phyloP scores from a whole-genome alignment of 2,888 invertebrate species.

The Scaptomyza parva region DNA sequence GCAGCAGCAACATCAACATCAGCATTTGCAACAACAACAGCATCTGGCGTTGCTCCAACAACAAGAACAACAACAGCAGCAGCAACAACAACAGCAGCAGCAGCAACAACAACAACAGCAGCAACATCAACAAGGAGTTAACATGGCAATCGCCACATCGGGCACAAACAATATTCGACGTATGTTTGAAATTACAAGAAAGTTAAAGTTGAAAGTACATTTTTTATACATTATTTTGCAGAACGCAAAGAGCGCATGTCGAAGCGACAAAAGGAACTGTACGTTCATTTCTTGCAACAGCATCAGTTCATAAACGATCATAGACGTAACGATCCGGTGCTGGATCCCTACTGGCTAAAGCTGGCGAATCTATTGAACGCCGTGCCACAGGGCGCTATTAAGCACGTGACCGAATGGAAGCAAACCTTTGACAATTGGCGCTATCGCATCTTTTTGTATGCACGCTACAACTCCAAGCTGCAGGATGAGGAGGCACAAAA shows the following conservation, averaged over 20 bases:
- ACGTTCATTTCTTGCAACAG: slow-evolving; percentile 81
- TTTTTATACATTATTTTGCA: slow-evolving; percentile 17
- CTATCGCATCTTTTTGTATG: slow-evolving; percentile 81
- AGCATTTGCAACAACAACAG: slow-evolving; percentile 74
- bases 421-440: slow-evolving; percentile 83
- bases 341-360: slow-evolving; percentile 81
- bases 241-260: slow-evolving; percentile 83
- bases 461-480: slow-evolving; percentile 82
- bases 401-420: slow-evolving; percentile 82
- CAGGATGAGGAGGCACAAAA: slow-evolving; percentile 80
- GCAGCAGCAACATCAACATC: slow-evolving; percentile 81
- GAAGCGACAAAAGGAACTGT: slow-evolving; percentile 81
- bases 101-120: slow-evolving; percentile 62
- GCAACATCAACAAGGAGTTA: slow-evolving; percentile 61
- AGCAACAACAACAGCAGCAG: slow-evolving; percentile 59
- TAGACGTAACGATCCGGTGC: slow-evolving; percentile 78
- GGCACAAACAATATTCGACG: slow-evolving; percentile 79
- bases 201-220: neutral
- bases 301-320: slow-evolving; percentile 81
- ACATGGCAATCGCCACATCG: slow-evolving; percentile 65
- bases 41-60: slow-evolving; percentile 75
- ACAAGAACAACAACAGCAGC: slow-evolving; percentile 57
- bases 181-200: slow-evolving; percentile 62
- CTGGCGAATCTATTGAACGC: slow-evolving; percentile 81
- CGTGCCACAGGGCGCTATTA: slow-evolving; percentile 81